These are phyloP conservation scores for Pristionchus arcanus DNA, from an alignment of 2,888 invertebrate genomes.

Conservation along the genomic window DNA sequence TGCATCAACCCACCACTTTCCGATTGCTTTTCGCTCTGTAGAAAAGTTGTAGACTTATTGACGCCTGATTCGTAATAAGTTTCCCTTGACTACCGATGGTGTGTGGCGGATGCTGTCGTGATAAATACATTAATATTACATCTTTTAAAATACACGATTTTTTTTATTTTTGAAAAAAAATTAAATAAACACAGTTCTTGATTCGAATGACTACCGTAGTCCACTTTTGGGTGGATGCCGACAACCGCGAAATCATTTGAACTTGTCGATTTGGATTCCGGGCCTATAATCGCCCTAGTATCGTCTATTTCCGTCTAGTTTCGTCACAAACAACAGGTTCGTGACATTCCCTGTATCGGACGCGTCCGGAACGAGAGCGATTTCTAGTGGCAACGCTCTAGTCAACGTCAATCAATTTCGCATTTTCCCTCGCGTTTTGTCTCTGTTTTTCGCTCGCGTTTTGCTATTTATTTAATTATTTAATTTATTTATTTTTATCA, in stretches of 20 bases:
- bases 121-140: background rate
- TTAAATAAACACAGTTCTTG: background rate
- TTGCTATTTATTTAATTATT: background rate
- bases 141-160: background rate
- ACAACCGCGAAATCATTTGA: background rate
- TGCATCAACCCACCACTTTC: slow-evolving; percentile 33
- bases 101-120: slow-evolving; percentile 5
- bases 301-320: background rate
- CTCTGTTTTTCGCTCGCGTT: background rate
- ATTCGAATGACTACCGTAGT: background rate
- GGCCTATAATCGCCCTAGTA: background rate
- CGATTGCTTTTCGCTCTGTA: slow-evolving; percentile 13
- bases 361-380: background rate
- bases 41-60: slow-evolving; percentile 22
- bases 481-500: background rate
- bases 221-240: background rate
- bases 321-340: background rate
- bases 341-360: background rate
- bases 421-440: background rate
- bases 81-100: slow-evolving; percentile 19
- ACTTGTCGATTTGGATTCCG: background rate
- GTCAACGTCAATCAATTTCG: background rate
- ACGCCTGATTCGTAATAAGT: background rate
- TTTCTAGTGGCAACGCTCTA: background rate
- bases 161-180: background rate